Evolutionary conservation across 2,113 vertebrate species (phyloP).

Genomic region (Heliornis fulica): DNA sequence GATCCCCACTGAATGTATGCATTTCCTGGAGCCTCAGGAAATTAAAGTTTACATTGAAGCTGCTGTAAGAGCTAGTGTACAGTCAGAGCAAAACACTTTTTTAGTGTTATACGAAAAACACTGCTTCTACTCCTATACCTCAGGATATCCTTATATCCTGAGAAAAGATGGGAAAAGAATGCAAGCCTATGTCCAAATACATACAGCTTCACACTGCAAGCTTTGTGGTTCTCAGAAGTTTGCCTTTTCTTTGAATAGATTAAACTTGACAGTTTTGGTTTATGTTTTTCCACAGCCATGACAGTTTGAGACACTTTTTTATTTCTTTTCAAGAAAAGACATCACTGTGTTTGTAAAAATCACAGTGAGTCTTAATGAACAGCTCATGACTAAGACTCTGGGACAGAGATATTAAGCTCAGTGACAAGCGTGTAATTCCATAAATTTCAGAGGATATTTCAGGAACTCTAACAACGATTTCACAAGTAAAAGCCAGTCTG

Average conservation of each 20-base stretch:
- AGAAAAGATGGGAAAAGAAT: background rate
- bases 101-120: background rate
- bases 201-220: background rate
- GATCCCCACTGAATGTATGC: background rate
- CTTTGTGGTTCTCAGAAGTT: background rate
- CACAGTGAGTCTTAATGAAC: background rate
- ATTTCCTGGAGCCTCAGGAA: conserved; percentile 1
- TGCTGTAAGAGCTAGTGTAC: background rate
- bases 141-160: background rate
- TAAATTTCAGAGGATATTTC: background rate
- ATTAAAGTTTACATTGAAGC: background rate
- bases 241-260: background rate
- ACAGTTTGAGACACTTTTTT: background rate
- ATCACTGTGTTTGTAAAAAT: background rate
- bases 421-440: background rate
- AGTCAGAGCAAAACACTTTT: background rate
- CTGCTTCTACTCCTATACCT: background rate
- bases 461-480: background rate
- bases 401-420: background rate
- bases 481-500: background rate
- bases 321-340: background rate
- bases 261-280: background rate
- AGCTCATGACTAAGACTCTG: background rate
- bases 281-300: background rate
- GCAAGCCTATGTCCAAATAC: background rate